phyloP scores from a whole-genome alignment of 1,140 invertebrate genomes.

The Thaumatotibia leucotreta region DNA sequence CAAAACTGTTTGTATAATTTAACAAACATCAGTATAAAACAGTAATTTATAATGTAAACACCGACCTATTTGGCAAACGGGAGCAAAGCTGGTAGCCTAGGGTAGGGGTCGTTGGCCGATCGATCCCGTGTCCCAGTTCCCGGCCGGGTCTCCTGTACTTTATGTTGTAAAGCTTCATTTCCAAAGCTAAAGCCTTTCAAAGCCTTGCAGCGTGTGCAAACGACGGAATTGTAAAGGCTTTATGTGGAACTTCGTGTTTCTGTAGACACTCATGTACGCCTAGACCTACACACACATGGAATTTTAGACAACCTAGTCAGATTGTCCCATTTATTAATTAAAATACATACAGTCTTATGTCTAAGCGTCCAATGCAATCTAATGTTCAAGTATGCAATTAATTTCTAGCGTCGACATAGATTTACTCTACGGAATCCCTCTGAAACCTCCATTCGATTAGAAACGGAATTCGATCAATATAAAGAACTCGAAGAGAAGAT shows the following conservation, averaged over 20 bases:
- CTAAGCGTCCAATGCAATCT: too few species aligned
- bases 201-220: background rate
- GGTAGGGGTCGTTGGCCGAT: slow-evolving; percentile 17
- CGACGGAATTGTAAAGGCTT: background rate
- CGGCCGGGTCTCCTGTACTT: background rate
- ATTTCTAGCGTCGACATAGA: background rate
- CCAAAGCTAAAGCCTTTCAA: background rate
- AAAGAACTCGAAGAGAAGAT: background rate
- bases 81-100: background rate
- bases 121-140: slow-evolving; percentile 36
- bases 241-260: background rate
- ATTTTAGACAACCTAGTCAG: too few species aligned
- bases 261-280: too few species aligned
- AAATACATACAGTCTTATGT: too few species aligned
- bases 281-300: too few species aligned
- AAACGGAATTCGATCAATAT: background rate
- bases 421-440: background rate
- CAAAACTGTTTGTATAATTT: background rate
- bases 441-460: background rate
- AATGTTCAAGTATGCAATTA: too few species aligned
- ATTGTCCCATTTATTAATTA: too few species aligned
- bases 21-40: background rate
- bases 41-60: background rate
- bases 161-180: background rate
- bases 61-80: background rate